phyloP scores from a whole-genome alignment of 2,888 invertebrate genomes.

The Prostheceraeus crozeri region DNA sequence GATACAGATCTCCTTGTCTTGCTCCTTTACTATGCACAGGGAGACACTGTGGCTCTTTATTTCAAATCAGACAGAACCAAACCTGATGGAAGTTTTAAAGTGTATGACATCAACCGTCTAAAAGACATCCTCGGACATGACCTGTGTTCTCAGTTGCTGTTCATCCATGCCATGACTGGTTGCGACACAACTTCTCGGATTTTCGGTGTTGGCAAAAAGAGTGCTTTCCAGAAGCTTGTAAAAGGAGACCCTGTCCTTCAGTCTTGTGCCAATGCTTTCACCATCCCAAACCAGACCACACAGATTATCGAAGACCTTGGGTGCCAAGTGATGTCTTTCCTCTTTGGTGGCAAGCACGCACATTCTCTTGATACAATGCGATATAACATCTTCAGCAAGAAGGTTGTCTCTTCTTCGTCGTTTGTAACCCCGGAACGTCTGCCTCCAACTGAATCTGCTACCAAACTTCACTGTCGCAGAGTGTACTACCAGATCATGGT shows the following conservation, averaged over 20 bases:
- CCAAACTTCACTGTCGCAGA: conserved; percentile 28
- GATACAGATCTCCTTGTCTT: conserved; percentile 38
- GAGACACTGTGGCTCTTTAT: background rate
- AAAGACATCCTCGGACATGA: conserved; percentile 16
- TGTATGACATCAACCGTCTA: conserved; percentile 18
- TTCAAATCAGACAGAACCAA: conserved; percentile 4
- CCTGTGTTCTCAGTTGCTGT: conserved; percentile 29
- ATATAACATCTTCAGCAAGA: conserved; percentile 23
- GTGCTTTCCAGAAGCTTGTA: conserved; percentile 30
- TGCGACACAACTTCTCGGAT: conserved; percentile 37
- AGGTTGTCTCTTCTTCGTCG: conserved; percentile 25
- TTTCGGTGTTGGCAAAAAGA: conserved; percentile 36
- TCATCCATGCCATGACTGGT: conserved; percentile 37
- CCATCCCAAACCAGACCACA: background rate
- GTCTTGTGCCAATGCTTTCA: conserved; percentile 4
- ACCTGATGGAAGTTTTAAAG: background rate
- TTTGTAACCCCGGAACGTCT: conserved; percentile 30
- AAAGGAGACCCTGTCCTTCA: background rate
- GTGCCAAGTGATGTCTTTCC: conserved; percentile 7
- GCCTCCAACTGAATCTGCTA: conserved; percentile 34
- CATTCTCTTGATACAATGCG: conserved; percentile 17
- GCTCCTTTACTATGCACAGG: conserved; percentile 25
- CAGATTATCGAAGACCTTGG: conserved; percentile 25
- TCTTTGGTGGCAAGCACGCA: conserved; percentile 23
- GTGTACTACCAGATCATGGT: conserved; percentile 32